Conservation (phyloP, 2,888 invertebrate genomes). For the Ormyrus pomaceus region DNA sequence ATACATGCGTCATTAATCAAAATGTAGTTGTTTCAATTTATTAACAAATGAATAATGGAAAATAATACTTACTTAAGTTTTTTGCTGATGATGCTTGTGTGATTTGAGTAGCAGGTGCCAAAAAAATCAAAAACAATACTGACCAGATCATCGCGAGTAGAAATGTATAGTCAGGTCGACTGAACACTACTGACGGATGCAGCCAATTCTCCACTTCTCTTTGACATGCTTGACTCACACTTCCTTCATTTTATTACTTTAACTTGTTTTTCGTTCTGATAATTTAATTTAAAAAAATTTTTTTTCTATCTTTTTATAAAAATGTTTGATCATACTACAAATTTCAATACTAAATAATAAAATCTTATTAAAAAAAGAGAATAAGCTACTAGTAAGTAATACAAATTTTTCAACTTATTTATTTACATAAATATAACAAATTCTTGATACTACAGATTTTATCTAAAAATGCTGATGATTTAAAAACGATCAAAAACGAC, state of each 20-base stretch:
- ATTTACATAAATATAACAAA: too few species aligned
- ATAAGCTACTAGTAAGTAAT: neutral
- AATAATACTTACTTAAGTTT: conserved; percentile 32
- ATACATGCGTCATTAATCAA: neutral
- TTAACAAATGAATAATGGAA: neutral
- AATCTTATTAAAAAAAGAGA: neutral
- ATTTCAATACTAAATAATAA: neutral
- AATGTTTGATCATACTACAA: too few species aligned
- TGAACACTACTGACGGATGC: conserved; percentile 51
- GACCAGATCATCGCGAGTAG: conserved; percentile 34
- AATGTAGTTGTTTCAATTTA: neutral
- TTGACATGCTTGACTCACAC: conserved; percentile 42
- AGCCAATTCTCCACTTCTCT: conserved; percentile 52
- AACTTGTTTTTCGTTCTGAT: conserved; percentile 20
- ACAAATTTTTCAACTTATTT: neutral
- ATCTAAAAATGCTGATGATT: too few species aligned
- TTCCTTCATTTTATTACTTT: conserved; percentile 41
- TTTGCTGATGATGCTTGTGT: neutral
- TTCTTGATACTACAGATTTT: too few species aligned
- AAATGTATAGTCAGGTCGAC: conserved; percentile 24
- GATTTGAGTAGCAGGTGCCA: neutral
- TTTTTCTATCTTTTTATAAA: too few species aligned
- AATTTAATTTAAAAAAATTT: neutral
- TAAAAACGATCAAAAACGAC: too few species aligned
- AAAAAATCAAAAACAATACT: conserved; percentile 40